A percentile compares a stretch with the other conserved stretches of the same genome.
Conservation (phyloP, 2,113 vertebrate genomes). For the Ellobius talpinus region DNA sequence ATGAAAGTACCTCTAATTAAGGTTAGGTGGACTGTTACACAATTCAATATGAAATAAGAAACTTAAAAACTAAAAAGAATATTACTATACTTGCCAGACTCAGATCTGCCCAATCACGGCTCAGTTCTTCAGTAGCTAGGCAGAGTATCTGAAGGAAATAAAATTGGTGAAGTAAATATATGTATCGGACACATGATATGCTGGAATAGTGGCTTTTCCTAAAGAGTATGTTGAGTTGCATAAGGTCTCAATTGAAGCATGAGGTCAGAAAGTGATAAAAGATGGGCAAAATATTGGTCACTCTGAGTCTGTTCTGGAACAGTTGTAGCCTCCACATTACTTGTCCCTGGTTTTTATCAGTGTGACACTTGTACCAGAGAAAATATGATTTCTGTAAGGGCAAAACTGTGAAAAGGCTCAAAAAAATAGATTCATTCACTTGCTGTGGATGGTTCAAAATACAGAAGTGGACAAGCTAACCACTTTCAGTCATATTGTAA, state of each 20-base stretch:
- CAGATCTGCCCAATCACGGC: neutral
- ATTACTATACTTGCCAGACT: neutral
- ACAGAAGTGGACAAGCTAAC: neutral
- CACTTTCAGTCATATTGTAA: neutral
- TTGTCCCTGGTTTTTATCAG: neutral
- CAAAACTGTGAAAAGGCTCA: neutral
- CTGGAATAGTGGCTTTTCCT: neutral
- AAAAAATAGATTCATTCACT: neutral
- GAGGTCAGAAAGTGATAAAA: neutral
- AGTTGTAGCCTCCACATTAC: neutral
- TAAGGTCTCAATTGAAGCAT: neutral
- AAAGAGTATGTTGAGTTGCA: neutral
- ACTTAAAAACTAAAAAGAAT: neutral
- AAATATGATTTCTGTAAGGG: neutral
- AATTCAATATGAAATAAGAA: neutral
- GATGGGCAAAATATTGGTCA: neutral
- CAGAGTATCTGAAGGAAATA: neutral
- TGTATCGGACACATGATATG: neutral
- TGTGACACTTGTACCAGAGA: neutral
- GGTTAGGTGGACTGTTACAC: neutral
- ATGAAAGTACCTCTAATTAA: neutral
- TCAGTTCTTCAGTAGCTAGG: neutral
- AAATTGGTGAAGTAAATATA: neutral
- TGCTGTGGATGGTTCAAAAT: neutral
- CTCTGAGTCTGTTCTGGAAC: neutral